phyloP scores from a whole-genome alignment of 1,140 invertebrate genomes.

The Drosophila trapezifrons region DNA sequence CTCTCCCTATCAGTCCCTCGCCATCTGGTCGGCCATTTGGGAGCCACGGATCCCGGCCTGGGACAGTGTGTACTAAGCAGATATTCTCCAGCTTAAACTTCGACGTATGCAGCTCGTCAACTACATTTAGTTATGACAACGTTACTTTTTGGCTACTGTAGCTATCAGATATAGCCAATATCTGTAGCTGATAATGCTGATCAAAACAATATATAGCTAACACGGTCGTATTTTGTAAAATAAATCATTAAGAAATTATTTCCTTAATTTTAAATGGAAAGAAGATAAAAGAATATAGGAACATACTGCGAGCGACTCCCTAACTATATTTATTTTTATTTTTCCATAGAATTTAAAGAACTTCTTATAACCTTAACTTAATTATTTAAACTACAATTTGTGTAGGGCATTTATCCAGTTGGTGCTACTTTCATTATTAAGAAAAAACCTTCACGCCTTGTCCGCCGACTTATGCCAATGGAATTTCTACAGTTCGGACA shows the following conservation, averaged over 20 bases:
- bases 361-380: background rate
- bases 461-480: constrained; percentile 64
- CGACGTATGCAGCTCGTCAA: background rate
- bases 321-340: no score
- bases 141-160: background rate
- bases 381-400: background rate
- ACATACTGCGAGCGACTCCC: no score
- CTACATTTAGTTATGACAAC: background rate
- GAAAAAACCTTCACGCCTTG: constrained; percentile 7
- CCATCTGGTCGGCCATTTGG: constrained; percentile 39
- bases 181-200: no score
- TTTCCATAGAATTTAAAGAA: no score
- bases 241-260: no score
- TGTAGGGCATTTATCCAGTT: background rate
- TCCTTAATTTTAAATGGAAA: no score
- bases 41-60: constrained; percentile 5
- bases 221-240: no score
- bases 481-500: constrained; percentile 57
- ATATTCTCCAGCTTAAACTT: no score
- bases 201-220: no score
- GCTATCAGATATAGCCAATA: background rate
- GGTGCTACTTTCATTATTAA: background rate
- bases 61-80: background rate
- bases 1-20: constrained; percentile 15
- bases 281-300: no score